phyloP scores from a whole-genome alignment of 1,140 invertebrate species.

The Idris sp. region DNA sequence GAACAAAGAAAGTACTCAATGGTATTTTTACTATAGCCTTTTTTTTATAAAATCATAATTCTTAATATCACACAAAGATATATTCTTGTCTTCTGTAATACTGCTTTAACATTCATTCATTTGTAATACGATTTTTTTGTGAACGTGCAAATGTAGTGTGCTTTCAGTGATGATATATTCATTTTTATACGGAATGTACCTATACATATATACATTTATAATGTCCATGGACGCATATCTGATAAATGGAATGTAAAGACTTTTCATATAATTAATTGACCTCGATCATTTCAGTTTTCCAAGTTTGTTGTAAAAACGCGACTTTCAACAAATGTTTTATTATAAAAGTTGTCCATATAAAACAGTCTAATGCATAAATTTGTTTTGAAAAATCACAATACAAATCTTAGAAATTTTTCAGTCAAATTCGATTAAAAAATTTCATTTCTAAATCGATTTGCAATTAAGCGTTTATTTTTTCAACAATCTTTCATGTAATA shows the following conservation, averaged over 20 bases:
- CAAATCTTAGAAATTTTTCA: constrained; percentile 6
- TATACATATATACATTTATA: constrained; percentile 61
- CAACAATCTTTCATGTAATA: too few species aligned
- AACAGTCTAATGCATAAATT: constrained; percentile 23
- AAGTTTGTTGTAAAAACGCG: constrained; percentile 40
- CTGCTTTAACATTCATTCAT: constrained; percentile 42
- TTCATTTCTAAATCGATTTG: constrained; percentile 11
- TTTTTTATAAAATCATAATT: constrained; percentile 29
- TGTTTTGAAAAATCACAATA: constrained; percentile 31
- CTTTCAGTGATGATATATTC: constrained; percentile 57
- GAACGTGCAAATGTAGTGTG: constrained; percentile 64
- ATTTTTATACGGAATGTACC: constrained; percentile 55
- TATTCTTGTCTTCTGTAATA: constrained; percentile 17
- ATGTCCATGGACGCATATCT: constrained; percentile 61
- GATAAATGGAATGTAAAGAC: constrained; percentile 59
- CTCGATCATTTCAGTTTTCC: constrained; percentile 38
- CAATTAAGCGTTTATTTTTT: constrained; percentile 11
- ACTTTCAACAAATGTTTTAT: constrained; percentile 24
- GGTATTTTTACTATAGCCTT: constrained; percentile 21
- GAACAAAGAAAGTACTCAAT: too few species aligned
- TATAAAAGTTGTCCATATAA: constrained; percentile 40
- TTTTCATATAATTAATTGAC: constrained; percentile 61
- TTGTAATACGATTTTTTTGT: constrained; percentile 48
- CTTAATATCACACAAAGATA: constrained; percentile 44
- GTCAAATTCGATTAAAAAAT: not conserved